A percentile compares a stretch with the other conserved stretches of the same genome.
phyloP scores from a whole-genome alignment of 2,888 invertebrate species.

The Athalia cordata region DNA sequence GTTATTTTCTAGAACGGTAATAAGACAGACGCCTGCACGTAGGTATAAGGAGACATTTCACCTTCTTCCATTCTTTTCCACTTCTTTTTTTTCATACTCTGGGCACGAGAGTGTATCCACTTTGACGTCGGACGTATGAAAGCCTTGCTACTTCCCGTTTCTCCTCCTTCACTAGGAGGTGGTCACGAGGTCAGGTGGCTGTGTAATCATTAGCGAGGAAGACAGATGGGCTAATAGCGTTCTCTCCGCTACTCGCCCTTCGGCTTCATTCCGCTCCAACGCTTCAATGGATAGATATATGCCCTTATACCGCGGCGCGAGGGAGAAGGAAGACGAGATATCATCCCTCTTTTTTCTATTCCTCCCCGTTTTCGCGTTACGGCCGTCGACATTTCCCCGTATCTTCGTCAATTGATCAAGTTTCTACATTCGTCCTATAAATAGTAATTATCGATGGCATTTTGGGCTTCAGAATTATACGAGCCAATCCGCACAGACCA shows the following conservation, averaged over 20 bases:
- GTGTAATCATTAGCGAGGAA: conserved; percentile 64
- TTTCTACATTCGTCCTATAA: conserved; percentile 41
- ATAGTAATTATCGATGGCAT: conserved; percentile 36
- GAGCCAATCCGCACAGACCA: neutral
- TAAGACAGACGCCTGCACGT: too few relatives aligned
- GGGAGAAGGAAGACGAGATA: neutral
- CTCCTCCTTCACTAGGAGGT: conserved; percentile 2
- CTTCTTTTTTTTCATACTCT: neutral
- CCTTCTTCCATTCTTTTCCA: too few relatives aligned
- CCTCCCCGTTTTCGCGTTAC: conserved; percentile 9
- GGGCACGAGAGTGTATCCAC: neutral
- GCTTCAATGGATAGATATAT: conserved; percentile 49
- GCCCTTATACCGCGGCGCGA: conserved; percentile 23
- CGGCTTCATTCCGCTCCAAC: conserved; percentile 44
- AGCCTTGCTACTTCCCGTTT: neutral
- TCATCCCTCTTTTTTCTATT: neutral
- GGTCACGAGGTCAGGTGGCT: conserved; percentile 55
- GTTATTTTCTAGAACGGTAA: too few relatives aligned
- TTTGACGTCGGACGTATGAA: neutral
- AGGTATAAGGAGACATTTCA: too few relatives aligned
- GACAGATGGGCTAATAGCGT: conserved; percentile 65
- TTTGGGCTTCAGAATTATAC: neutral
- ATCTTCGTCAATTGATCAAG: conserved; percentile 32
- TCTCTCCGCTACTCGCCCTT: conserved; percentile 45
- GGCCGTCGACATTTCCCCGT: neutral